Conservation (phyloP, 2,797 vertebrate species). For the Sphenopsis melanotis region DNA sequence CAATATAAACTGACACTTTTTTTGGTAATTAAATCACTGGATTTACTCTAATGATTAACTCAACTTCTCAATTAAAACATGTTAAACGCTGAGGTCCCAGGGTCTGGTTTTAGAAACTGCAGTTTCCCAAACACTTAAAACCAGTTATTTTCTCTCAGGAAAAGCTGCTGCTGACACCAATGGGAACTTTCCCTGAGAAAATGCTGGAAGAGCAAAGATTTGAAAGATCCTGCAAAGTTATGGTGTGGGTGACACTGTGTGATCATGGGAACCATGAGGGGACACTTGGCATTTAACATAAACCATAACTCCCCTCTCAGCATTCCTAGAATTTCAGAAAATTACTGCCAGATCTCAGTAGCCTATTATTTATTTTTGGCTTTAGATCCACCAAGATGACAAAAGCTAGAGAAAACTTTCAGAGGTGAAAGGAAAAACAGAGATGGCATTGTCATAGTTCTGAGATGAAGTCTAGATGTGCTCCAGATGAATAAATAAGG, state of each 20-base stretch:
- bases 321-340: slow-evolving; percentile 14
- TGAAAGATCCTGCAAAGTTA: background rate
- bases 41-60: background rate
- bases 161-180: background rate
- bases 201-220: background rate
- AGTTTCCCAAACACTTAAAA: background rate
- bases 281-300: background rate
- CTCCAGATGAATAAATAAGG: background rate
- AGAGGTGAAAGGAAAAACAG: background rate
- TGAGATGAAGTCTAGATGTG: background rate
- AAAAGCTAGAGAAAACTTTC: background rate
- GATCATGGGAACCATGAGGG: background rate
- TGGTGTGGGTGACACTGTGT: background rate
- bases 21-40: background rate
- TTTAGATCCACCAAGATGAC: background rate
- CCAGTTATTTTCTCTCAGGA: background rate
- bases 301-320: background rate
- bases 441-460: background rate
- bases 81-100: background rate
- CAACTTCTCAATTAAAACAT: background rate
- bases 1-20: background rate
- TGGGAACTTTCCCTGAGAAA: background rate
- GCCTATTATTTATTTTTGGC: background rate
- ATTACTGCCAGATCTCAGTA: background rate
- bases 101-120: background rate